These are phyloP conservation scores for Mystacornis crossleyi DNA, from an alignment of 2,113 vertebrate genomes.

Conservation along the genomic window DNA sequence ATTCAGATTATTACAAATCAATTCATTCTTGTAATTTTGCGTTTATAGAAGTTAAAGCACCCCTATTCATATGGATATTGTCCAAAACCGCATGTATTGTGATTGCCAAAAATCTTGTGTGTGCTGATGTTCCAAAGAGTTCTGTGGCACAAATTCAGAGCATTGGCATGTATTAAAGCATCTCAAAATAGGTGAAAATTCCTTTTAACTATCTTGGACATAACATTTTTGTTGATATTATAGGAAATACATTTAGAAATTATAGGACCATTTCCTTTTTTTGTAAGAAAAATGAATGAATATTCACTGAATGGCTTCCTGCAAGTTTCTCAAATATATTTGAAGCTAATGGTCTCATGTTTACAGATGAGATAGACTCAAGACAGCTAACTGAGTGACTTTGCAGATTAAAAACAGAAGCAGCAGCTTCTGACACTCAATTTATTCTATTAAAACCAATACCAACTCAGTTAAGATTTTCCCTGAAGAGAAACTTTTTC, in stretches of 20 bases:
- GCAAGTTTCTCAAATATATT: neutral
- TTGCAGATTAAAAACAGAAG: neutral
- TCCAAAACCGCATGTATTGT: neutral
- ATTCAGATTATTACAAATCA: neutral
- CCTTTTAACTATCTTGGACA: neutral
- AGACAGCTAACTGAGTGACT: neutral
- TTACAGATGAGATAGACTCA: constrained; percentile 3
- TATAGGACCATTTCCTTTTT: neutral
- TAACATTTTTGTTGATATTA: neutral
- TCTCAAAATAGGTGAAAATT: neutral
- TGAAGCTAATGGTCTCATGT: neutral
- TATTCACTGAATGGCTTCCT: neutral
- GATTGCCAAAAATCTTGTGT: neutral
- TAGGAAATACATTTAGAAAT: neutral
- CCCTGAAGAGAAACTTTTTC: neutral
- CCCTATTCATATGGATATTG: neutral
- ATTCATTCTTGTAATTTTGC: neutral
- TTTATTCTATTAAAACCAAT: neutral
- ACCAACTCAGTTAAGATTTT: neutral
- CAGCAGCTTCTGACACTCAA: neutral
- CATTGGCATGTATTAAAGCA: neutral
- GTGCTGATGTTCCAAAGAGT: neutral
- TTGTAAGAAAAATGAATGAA: neutral
- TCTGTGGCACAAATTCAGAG: neutral
- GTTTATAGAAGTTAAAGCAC: neutral